Evolutionary conservation across 92 coral and sea anemone species (phyloP), one percentile per base, ranked within the genome.

Genomic region (Micromussa lordhowensis): DNA sequence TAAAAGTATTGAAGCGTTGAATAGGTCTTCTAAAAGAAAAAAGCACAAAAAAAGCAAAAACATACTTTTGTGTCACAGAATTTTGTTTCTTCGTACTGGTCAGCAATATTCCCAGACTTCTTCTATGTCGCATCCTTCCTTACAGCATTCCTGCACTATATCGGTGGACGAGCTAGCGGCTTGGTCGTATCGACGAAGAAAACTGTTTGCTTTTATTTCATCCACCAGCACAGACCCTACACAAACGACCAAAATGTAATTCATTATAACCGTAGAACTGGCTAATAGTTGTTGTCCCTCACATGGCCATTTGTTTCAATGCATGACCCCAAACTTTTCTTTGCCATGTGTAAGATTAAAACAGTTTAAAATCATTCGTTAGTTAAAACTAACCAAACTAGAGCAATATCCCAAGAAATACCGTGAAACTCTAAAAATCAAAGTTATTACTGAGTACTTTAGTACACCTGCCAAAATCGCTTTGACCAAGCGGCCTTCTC

Each of bases 71-170:
- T n/a, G n/a, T n/a, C n/a, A n/a, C n/a, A n/a, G n/a, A n/a, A n/a
- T n/a, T n/a, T n/a, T n/a, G n/a, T n/a, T n/a, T n/a, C 6, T 18
- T 53, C 40, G 29, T 17, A 30, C 10, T 35, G 19, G 58, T 72
- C 69, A 79, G 44, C 92, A 89, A 29, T 89, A 89, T 68, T 89
- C 92, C 74, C 77, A 22, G 49, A 89, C 61, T 40, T 89, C 92
- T 36, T 89, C 92, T 6, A 76, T 4, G 51, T 51, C 66, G 75
- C 92, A 89, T 49, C 92, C 86, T 66, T 89, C 92, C 3, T 5
- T 68, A 32, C 92, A 89, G 70, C 92, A 89, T 84, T 89, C 92
- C 40, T 89, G 81, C n/a, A 89, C 92, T 68, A 89, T 89, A 68
- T 84, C 48, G 30, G 69, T 55, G 32, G 81, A 32, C 58, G 44